Conservation (phyloP, 2,113 vertebrate genomes). For the Strix uralensis region DNA sequence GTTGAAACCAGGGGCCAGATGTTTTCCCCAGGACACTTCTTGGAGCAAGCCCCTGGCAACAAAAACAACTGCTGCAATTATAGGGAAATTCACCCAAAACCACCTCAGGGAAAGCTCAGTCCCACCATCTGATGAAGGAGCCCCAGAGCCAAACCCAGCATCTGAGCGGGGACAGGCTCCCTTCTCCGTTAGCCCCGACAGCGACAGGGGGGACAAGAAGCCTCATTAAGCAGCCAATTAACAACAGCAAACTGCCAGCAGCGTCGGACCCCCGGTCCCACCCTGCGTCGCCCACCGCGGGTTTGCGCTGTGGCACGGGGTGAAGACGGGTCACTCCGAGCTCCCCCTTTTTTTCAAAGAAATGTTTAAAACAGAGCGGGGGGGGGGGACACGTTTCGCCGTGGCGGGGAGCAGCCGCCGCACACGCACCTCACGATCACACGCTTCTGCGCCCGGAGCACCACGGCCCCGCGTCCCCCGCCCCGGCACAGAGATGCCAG, state of each 20-base stretch:
- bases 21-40: not conserved
- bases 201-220: fast-evolving
- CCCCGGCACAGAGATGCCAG: not conserved
- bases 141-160: not conserved
- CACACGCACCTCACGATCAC: fast-evolving
- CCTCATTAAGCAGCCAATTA: not conserved
- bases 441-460: fast-evolving
- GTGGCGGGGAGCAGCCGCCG: not conserved
- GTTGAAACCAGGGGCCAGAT: not conserved
- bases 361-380: fast-evolving
- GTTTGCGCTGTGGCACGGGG: fast-evolving
- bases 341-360: too few species aligned
- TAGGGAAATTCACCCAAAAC: not conserved
- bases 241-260: not conserved
- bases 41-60: not conserved
- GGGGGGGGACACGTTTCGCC: fast-evolving
- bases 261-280: not conserved
- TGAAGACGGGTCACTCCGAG: fast-evolving
- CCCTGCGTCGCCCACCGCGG: not conserved
- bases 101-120: not conserved
- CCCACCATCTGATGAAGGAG: not conserved
- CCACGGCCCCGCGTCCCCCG: fast-evolving
- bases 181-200: not conserved
- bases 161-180: not conserved
- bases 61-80: not conserved